phyloP scores from a whole-genome alignment of 2,888 invertebrate species.

The Leucania comma region DNA sequence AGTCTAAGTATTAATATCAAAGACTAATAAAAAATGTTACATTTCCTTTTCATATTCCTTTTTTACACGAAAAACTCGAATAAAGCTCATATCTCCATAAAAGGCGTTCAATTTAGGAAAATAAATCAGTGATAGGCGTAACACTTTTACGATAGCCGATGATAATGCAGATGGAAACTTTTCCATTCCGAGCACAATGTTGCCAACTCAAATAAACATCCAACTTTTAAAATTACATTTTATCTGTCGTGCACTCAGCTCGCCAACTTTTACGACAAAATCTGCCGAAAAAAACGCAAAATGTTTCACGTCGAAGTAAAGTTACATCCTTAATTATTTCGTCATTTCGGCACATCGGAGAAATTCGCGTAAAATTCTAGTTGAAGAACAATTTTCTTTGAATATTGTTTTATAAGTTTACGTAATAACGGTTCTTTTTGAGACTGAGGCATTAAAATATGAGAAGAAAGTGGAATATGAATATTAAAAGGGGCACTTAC shows the following conservation, averaged over 20 bases:
- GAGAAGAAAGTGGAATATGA: conserved; percentile 21
- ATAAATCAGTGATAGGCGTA: conserved; percentile 26
- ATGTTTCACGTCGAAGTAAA: conserved; percentile 58
- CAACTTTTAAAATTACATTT: conserved; percentile 63
- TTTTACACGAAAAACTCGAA: conserved; percentile 24
- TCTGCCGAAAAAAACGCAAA: conserved; percentile 48
- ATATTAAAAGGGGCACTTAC: conserved; percentile 5
- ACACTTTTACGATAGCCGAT: conserved; percentile 48
- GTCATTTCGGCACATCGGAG: conserved; percentile 52
- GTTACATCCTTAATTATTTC: conserved; percentile 64
- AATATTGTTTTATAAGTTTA: conserved; percentile 57
- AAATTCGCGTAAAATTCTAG: conserved; percentile 50
- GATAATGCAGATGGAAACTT: conserved; percentile 48
- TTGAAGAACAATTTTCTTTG: conserved; percentile 47
- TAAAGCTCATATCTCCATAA: conserved; percentile 35
- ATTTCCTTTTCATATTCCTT: conserved; percentile 15
- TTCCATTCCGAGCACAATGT: conserved; percentile 38
- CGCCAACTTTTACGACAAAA: conserved; percentile 54
- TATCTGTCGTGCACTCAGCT: conserved; percentile 51
- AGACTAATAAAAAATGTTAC: conserved; percentile 9
- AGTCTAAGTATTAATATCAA: background rate
- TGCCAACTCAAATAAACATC: conserved; percentile 55
- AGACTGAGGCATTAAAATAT: conserved; percentile 50
- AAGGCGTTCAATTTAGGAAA: conserved; percentile 12
- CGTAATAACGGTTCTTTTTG: conserved; percentile 50